Evolutionary conservation across 2,888 invertebrate species (phyloP).

Genomic region (Noctua comes): DNA sequence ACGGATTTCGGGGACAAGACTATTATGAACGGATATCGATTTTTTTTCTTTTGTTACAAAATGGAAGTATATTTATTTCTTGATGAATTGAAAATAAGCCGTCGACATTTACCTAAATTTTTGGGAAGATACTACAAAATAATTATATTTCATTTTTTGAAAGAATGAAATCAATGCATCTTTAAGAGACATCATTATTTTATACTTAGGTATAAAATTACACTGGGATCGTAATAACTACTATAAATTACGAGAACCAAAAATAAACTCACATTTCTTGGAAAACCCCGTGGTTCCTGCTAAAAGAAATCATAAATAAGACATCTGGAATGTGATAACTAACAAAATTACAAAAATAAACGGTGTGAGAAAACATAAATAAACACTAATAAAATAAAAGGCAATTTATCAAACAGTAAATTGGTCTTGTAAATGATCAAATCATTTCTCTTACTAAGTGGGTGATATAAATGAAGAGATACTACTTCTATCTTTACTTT

Average conservation of each 20-base stretch:
- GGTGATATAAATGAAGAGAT: slow-evolving; percentile 14
- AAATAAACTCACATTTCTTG: neutral
- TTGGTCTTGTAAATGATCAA: slow-evolving; percentile 30
- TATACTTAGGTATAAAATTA: too few relatives aligned
- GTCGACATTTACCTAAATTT: neutral
- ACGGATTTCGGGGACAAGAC: neutral
- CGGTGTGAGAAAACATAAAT: slow-evolving; percentile 2
- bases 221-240: neutral
- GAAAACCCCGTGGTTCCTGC: slow-evolving; percentile 10
- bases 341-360: slow-evolving; percentile 13
- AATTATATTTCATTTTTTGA: neutral
- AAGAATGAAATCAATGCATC: too few relatives aligned
- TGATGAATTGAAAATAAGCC: neutral
- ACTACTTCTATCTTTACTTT: neutral
- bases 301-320: slow-evolving; percentile 32
- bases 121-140: too few relatives aligned
- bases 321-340: slow-evolving; percentile 11
- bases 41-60: neutral
- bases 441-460: slow-evolving; percentile 25
- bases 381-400: slow-evolving; percentile 33
- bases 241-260: neutral
- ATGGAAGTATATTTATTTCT: neutral
- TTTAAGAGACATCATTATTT: too few relatives aligned
- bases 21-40: neutral
- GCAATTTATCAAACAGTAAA: slow-evolving; percentile 40